These are phyloP conservation scores for Anhinga rufa DNA, from an alignment of 2,113 vertebrate genomes.

Conservation along the genomic window DNA sequence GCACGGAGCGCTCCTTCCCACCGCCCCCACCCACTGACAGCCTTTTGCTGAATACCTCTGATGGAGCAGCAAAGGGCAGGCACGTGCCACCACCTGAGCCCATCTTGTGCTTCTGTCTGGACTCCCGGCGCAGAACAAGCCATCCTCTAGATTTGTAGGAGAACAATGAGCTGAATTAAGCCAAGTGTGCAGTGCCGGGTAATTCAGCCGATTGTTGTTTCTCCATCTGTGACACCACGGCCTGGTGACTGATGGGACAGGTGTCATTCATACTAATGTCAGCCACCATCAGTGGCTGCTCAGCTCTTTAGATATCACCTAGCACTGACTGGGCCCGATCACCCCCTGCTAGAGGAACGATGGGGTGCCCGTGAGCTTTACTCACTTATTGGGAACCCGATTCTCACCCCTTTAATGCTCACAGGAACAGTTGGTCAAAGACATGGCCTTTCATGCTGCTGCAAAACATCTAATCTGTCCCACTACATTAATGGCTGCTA, in stretches of 20 bases:
- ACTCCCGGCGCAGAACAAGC: constrained; percentile 45
- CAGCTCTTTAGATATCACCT: neutral
- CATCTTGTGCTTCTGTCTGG: constrained; percentile 66
- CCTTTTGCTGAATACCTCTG: neutral
- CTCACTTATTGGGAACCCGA: neutral
- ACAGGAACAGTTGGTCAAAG: neutral
- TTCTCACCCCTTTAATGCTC: neutral
- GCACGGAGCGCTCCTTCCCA: neutral
- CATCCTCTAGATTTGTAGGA: constrained; percentile 56
- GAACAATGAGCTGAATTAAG: constrained; percentile 72
- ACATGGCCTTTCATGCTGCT: constrained; percentile 5
- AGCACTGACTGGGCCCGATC: neutral
- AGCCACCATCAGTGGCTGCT: constrained; percentile 47
- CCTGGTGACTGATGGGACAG: constrained; percentile 84
- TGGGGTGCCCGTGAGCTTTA: neutral
- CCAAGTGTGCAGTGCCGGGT: constrained; percentile 62
- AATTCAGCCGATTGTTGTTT: constrained; percentile 79
- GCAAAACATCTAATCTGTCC: neutral
- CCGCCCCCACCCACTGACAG: neutral
- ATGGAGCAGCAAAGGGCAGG: neutral
- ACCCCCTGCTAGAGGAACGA: neutral
- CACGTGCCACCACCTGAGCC: constrained; percentile 70
- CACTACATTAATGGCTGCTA: neutral
- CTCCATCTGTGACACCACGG: constrained; percentile 83
- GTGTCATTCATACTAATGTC: constrained; percentile 82